Conservation (phyloP, 1,140 invertebrate species). For the Oryctes rhinoceros region DNA sequence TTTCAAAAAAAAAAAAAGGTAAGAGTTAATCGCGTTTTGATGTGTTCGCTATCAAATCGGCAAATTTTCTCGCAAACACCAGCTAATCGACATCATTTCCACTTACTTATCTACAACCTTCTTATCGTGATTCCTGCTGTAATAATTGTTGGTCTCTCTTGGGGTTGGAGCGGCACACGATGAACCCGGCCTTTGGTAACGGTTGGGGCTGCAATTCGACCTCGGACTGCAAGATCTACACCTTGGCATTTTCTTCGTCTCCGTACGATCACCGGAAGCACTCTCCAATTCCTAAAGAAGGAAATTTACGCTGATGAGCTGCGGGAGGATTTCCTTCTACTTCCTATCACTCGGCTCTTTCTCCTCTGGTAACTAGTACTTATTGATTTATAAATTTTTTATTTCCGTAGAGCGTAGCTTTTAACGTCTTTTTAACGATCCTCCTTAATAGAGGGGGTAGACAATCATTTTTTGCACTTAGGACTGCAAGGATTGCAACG, state of each 20-base stretch:
- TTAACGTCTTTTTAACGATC: constrained; percentile 19
- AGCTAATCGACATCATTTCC: not conserved
- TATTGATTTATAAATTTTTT: not conserved
- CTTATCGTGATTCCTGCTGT: constrained; percentile 51
- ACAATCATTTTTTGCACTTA: constrained; percentile 41
- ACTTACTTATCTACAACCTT: constrained; percentile 42
- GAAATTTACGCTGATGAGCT: too few species aligned
- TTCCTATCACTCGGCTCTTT: too few species aligned
- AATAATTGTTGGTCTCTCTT: constrained; percentile 55
- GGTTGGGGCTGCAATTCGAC: constrained; percentile 24
- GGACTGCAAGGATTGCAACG: constrained; percentile 45
- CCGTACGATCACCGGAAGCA: not conserved
- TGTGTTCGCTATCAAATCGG: too few species aligned
- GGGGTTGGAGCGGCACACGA: constrained; percentile 49
- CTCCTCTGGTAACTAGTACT: too few species aligned
- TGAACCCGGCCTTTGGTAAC: constrained; percentile 2
- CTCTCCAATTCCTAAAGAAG: too few species aligned
- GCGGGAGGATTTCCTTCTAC: too few species aligned
- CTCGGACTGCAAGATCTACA: constrained; percentile 40
- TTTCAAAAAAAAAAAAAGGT: too few species aligned
- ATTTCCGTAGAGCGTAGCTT: constrained; percentile 39
- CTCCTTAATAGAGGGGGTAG: not conserved
- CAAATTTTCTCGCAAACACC: too few species aligned
- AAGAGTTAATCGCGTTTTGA: too few species aligned
- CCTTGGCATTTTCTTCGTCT: constrained; percentile 16